Evolutionary conservation across 1,140 invertebrate species (phyloP), one percentile per base, ranked within the genome.

Genomic region (Drosophila athabasca): DNA sequence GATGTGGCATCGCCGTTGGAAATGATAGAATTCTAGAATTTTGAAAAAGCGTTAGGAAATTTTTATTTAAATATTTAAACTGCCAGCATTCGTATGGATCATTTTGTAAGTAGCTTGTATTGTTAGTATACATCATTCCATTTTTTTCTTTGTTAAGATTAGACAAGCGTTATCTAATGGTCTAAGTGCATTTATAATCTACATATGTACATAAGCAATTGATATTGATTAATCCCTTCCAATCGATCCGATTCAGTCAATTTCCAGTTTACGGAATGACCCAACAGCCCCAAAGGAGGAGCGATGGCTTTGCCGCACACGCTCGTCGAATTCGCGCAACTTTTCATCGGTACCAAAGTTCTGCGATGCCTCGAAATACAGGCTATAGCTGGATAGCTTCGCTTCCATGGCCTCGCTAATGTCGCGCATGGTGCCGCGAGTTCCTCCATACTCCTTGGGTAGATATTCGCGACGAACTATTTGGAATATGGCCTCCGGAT

Each of bases 211-310:
- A 17, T n/a, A 61, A 54, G 29, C 8, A 0, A 29, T 3, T 6
- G 6, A 11, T 7, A 49, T 13, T 13, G 19, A 19, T 26, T 51
- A 43, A 54, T 53, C 15, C 26, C 13, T 45, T 41, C 1, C 13
- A 43, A 22, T 45, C 19, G 54, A 29, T 45, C 45, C 9, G 8
- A 13, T 48, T 70, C 49, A 91, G 73, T 91, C 90, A 13, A 91
- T 76, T 65, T 80, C 76, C 50, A 91, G 44, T 73, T 91, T 90
- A 5, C 93, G 92, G 80, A 94, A 94, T 15, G 94, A 94, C 3
- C 94, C 94, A 59, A 94, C 93, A 3, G 94, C 84, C 4, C 94
- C 94, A 78, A 94, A 94, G 15, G 93, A 93, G 29, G 93, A 83
- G 39, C 92, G 91, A 45, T 93, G 91, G 6, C 92, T 70, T 15